Base-by-base conservation (phyloP, 2,797 vertebrate species). In the Smutsia temminckii region DNA sequence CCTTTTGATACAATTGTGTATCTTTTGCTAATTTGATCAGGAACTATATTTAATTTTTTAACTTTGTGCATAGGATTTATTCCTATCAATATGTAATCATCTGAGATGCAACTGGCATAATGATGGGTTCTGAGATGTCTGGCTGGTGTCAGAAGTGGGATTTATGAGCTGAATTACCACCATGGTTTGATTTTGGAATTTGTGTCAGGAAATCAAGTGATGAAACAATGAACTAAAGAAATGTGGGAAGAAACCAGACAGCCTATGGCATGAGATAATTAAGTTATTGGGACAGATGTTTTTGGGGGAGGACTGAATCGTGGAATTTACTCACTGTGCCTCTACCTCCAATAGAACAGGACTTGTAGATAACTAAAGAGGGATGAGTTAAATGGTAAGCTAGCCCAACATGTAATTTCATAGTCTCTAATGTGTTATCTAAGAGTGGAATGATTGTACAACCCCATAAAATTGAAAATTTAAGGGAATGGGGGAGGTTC, bases 111-210 rank as follows among this genome's bases (percentile, higher is more conserved):
- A 21, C 8, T 72, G 42, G 57, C 23, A 42, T 29, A 34, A 75
- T 72, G 18, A 27, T 11, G 37, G 1, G 6, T 83, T 95, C 66
- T 83, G 46, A 68, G 89, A 93, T 57, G 23, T 57, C 40, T 72
- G n/a, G 34, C 34, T 94, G 34, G 72, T 71, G 34, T 85, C 61
- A 83, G 34, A 86, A 94, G 27, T n/a, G 21, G 66, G 66, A 81
- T 71, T 77, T 14, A 80, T 34, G 14, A 61, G 32, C 9, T 20
- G 53, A 88, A 63, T 83, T 57, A 34, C 61, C n/a, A 46, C 25
- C n/a, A 53, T 3, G 7, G 10, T 29, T 83, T 96, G 81, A 92
- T 53, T 90, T 93, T 88, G 40, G n/a, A 89, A 89, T 72, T n/a
- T 32, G 34, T 71, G 13, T 74, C 25, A 89, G 72, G 40, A 91